phyloP scores from a whole-genome alignment of 2,888 invertebrate species.

The Drosophila anceps region DNA sequence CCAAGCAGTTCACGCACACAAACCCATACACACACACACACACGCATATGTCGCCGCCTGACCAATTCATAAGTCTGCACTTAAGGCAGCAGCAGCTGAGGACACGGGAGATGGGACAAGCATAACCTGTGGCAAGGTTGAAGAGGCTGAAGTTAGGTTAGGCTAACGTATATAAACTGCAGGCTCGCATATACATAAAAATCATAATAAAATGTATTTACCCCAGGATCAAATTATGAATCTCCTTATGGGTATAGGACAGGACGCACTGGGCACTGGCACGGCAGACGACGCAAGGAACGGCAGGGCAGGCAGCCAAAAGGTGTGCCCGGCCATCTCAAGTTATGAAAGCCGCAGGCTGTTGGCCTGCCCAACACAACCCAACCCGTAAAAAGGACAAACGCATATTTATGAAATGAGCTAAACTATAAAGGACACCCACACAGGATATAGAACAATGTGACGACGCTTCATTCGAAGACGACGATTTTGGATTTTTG shows the following conservation, averaged over 20 bases:
- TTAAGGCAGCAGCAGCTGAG: constrained; percentile 58
- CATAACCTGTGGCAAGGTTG: constrained; percentile 76
- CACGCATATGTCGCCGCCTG: constrained; percentile 67
- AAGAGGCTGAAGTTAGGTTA: constrained; percentile 33
- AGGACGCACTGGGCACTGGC: constrained; percentile 11
- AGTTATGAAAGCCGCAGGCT: constrained; percentile 78
- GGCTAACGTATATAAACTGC: constrained; percentile 69
- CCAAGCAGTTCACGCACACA: constrained; percentile 22
- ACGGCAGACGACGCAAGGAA: no score
- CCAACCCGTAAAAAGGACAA: constrained; percentile 72
- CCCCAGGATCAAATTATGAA: constrained; percentile 84
- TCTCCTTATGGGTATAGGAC: constrained; percentile 70
- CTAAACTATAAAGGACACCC: constrained; percentile 77
- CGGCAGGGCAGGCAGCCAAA: constrained; percentile 58
- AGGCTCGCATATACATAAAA: constrained; percentile 78
- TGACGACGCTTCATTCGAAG: constrained; percentile 70
- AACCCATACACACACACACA: constrained; percentile 12
- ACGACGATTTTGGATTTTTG: constrained; percentile 67
- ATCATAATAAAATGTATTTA: constrained; percentile 84
- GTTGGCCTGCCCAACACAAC: constrained; percentile 19
- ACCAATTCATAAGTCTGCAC: constrained; percentile 82
- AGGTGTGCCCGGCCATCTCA: constrained; percentile 71
- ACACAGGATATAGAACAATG: constrained; percentile 61
- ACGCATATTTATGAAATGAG: constrained; percentile 80
- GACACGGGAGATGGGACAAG: constrained; percentile 41